Conservation (phyloP, 2,113 vertebrate genomes). For the Apaloderma vittatum region DNA sequence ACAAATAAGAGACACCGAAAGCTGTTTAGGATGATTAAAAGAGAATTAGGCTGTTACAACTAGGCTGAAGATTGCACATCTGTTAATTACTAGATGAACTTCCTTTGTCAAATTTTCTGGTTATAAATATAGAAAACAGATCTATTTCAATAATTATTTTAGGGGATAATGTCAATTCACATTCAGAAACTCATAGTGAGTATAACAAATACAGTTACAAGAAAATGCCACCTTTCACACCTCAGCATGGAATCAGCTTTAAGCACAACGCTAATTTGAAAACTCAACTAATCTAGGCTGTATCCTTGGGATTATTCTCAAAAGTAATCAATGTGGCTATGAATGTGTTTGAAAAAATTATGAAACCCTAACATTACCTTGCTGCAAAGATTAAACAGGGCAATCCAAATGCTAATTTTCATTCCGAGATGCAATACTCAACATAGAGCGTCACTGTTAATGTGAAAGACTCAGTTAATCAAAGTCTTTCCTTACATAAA, state of each 20-base stretch:
- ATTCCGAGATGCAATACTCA: not conserved
- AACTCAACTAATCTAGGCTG: not conserved
- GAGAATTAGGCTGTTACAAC: not conserved
- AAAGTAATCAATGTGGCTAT: constrained; percentile 16
- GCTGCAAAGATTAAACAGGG: constrained; percentile 1
- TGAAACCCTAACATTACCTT: constrained; percentile 4
- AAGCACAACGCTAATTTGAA: not conserved
- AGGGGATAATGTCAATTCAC: not conserved
- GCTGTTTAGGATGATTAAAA: not conserved
- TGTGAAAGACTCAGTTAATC: constrained; percentile 58
- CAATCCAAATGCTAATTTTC: constrained; percentile 36
- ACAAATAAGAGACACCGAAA: not conserved
- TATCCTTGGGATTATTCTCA: constrained; percentile 1
- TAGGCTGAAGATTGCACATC: not conserved
- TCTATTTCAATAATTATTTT: not conserved
- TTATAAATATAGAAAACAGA: not conserved
- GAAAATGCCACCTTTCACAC: not conserved
- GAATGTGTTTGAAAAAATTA: constrained; percentile 6
- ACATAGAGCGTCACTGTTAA: constrained; percentile 9
- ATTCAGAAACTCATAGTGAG: not conserved
- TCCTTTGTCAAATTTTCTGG: not conserved
- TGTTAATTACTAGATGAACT: not conserved
- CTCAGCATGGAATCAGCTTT: not conserved
- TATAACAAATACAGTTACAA: not conserved
- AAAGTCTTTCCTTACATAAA: constrained; percentile 51